Percentiles rank a stretch among this genome's conserved stretches.
These are phyloP conservation scores for Sarcophaga caerulescens DNA, from an alignment of 2,888 invertebrate genomes.

Conservation along the genomic window DNA sequence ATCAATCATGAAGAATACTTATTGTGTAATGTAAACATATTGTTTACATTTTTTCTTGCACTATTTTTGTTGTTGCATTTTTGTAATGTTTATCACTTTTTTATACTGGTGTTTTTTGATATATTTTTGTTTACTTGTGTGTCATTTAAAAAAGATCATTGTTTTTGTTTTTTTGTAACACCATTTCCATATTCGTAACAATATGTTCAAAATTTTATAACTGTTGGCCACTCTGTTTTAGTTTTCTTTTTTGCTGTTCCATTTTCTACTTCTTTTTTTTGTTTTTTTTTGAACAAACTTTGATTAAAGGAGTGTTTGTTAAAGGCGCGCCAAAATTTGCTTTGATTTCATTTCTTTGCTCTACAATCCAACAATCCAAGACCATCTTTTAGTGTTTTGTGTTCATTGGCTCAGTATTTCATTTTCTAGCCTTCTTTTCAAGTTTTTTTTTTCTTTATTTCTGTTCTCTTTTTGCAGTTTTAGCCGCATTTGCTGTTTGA, in stretches of 20 bases:
- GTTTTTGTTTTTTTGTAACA: no score
- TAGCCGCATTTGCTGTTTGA: conserved; percentile 5
- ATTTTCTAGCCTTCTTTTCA: conserved; percentile 1
- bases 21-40: no score
- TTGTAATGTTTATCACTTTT: no score
- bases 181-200: no score
- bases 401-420: conserved; percentile 17
- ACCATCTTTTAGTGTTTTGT: conserved; percentile 21
- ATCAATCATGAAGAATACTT: no score
- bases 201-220: background rate
- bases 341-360: conserved; percentile 19
- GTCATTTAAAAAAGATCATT: no score
- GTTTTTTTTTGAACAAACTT: conserved; percentile 6
- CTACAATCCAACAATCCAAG: background rate
- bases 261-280: background rate
- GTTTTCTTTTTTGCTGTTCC: background rate
- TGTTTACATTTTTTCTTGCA: no score
- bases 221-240: background rate
- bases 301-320: conserved; percentile 54
- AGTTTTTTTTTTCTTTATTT: background rate
- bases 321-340: conserved; percentile 31
- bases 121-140: no score
- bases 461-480: background rate
- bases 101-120: no score
- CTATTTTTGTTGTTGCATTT: no score